Conservation (phyloP, 2,797 vertebrate species). For the Sitta carolinensis region DNA sequence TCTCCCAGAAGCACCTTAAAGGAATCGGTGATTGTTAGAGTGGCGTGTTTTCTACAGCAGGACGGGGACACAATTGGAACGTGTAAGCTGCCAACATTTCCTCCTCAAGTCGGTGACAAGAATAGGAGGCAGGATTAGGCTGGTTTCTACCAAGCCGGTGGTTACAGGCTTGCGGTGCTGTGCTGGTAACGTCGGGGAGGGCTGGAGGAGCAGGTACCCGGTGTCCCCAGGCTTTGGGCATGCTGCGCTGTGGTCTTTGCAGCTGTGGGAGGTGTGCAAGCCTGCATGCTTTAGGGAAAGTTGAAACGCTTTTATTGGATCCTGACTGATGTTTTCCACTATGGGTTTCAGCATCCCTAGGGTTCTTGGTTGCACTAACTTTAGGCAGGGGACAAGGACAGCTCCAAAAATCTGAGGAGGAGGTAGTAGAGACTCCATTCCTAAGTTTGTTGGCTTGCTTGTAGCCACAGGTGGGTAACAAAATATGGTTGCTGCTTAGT, state of each 20-base stretch:
- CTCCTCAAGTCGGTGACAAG: background rate
- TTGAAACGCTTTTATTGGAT: background rate
- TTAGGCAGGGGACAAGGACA: background rate
- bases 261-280: background rate
- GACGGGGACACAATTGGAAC: background rate
- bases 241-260: background rate
- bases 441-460: background rate
- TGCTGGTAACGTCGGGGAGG: background rate
- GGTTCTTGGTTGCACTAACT: background rate
- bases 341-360: background rate
- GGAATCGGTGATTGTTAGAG: background rate
- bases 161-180: background rate
- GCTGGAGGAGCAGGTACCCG: background rate
- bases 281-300: background rate
- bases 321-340: background rate
- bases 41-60: background rate
- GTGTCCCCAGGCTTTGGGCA: background rate
- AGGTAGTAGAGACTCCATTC: background rate
- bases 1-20: background rate
- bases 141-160: background rate
- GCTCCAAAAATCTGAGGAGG: background rate
- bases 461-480: background rate
- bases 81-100: background rate
- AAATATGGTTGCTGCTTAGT: background rate
- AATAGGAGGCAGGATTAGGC: background rate